Evolutionary conservation across 2,797 vertebrate genomes (phyloP).

Genomic region (Cirrhinus molitorella): DNA sequence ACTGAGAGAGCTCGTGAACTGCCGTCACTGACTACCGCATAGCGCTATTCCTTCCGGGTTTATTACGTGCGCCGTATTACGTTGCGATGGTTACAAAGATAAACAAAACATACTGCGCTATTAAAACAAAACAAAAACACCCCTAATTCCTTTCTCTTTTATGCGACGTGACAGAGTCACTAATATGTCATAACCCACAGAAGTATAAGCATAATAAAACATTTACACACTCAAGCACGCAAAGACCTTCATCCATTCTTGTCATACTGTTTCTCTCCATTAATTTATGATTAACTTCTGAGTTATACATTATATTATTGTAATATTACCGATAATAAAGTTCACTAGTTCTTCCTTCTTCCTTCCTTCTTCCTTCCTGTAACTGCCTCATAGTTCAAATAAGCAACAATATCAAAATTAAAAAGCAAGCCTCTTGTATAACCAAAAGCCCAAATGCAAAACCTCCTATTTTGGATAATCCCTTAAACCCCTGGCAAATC

Average conservation of each 20-base stretch:
- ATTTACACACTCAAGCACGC: not conserved
- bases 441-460: not conserved
- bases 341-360: too few species aligned
- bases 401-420: not conserved
- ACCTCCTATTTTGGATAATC: conserved; percentile 8
- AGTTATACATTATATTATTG: not conserved
- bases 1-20: too few species aligned
- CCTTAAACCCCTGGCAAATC: conserved; percentile 5
- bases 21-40: too few species aligned
- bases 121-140: too few species aligned
- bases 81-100: too few species aligned
- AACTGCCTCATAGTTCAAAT: not conserved
- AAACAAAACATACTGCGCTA: too few species aligned
- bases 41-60: too few species aligned
- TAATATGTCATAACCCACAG: not conserved
- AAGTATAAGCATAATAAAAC: not conserved
- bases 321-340: not conserved
- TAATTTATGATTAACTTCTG: not conserved
- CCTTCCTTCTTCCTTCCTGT: too few species aligned
- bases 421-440: not conserved
- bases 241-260: not conserved
- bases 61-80: too few species aligned
- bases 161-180: too few species aligned
- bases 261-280: not conserved
- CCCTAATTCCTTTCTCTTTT: too few species aligned